Conservation (phyloP, 2,113 vertebrate genomes). For the Ameiurus melas region DNA sequence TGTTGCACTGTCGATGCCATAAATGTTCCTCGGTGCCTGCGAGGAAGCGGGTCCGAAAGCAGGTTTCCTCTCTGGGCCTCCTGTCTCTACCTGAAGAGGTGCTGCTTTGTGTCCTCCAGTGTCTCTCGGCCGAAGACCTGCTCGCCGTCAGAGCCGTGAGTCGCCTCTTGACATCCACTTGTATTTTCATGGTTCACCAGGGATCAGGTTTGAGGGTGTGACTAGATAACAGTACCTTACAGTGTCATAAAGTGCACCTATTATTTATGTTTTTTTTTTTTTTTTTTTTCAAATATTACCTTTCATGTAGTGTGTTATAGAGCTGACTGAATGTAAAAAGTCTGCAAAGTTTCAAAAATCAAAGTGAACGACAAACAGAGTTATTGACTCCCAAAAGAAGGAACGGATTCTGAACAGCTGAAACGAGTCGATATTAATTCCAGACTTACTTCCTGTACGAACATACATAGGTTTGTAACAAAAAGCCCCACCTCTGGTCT, state of each 20-base stretch:
- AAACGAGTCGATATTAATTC: too few relatives aligned
- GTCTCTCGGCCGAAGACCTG: constrained; percentile 88
- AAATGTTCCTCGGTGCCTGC: constrained; percentile 86
- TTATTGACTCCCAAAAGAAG: too few relatives aligned
- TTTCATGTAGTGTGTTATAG: too few relatives aligned
- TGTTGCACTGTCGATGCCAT: constrained; percentile 89
- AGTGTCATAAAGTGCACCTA: neutral
- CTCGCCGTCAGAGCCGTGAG: constrained; percentile 90
- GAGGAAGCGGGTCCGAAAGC: constrained; percentile 81
- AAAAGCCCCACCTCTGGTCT: too few relatives aligned
- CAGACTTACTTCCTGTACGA: too few relatives aligned
- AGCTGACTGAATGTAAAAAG: too few relatives aligned
- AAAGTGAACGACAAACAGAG: too few relatives aligned
- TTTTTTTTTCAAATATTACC: too few relatives aligned
- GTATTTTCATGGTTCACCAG: neutral
- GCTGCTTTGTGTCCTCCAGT: constrained; percentile 87
- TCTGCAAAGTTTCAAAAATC: too few relatives aligned
- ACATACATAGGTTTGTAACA: too few relatives aligned
- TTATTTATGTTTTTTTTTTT: too few relatives aligned
- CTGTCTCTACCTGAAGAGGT: constrained; percentile 90
- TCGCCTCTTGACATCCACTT: neutral
- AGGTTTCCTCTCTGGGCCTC: constrained; percentile 77
- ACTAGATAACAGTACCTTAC: neutral
- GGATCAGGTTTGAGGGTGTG: neutral
- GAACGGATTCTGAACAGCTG: too few relatives aligned